Percentiles rank a stretch among this genome's conserved stretches.
These are phyloP conservation scores for Caenorhabditis brenneri DNA, from an alignment of 1,140 invertebrate genomes.

Conservation along the genomic window DNA sequence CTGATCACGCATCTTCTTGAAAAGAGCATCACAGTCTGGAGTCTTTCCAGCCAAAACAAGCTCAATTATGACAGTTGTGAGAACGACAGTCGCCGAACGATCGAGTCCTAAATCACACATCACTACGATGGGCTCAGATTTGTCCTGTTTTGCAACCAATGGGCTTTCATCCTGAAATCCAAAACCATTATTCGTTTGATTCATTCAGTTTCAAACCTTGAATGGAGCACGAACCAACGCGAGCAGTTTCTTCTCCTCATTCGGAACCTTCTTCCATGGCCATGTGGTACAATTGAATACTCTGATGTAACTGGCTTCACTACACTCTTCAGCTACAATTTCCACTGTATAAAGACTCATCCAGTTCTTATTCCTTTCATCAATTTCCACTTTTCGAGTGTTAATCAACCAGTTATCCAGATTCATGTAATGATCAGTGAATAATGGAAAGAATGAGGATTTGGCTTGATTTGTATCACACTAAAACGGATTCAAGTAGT, in stretches of 20 bases:
- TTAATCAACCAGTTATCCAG: constrained; percentile 1
- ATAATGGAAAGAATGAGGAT: neutral
- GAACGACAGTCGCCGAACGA: neutral
- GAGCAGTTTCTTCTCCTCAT: neutral
- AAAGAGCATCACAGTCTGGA: neutral
- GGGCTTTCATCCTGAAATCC: neutral
- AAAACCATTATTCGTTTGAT: too few species aligned
- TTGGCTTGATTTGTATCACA: neutral
- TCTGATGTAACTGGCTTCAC: neutral
- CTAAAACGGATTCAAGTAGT: neutral
- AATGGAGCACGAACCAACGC: neutral
- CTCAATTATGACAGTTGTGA: constrained; percentile 7
- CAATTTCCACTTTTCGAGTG: neutral
- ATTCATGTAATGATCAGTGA: constrained; percentile 9
- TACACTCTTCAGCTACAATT: neutral
- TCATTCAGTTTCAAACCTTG: neutral
- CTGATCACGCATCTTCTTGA: neutral
- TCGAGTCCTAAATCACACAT: constrained; percentile 21
- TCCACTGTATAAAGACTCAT: neutral
- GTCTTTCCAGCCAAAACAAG: neutral
- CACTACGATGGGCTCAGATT: neutral
- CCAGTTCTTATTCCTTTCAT: neutral
- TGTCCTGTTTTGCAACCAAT: neutral
- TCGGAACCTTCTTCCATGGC: constrained; percentile 14
- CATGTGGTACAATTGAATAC: constrained; percentile 10